These are phyloP conservation scores for Pica pica DNA, from an alignment of 2,113 vertebrate genomes.

Conservation along the genomic window DNA sequence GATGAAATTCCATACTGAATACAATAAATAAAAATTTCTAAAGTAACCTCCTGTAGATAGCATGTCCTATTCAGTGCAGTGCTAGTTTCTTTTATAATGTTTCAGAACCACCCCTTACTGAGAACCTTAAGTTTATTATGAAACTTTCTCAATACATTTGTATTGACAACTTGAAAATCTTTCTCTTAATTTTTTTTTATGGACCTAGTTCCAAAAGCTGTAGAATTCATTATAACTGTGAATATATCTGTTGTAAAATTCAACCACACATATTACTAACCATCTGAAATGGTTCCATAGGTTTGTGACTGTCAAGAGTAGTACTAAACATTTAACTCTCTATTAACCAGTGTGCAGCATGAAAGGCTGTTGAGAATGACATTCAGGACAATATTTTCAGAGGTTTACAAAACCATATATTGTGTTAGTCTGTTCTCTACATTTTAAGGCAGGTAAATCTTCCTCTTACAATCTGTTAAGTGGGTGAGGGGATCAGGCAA, in stretches of 20 bases:
- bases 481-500: neutral
- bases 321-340: neutral
- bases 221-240: neutral
- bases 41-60: neutral
- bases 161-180: neutral
- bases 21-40: neutral
- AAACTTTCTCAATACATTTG: neutral
- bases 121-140: neutral
- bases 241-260: neutral
- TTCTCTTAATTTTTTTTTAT: neutral
- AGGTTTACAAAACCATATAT: neutral
- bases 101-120: neutral
- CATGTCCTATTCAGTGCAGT: neutral
- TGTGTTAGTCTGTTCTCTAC: neutral
- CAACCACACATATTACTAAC: neutral
- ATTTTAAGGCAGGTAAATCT: neutral
- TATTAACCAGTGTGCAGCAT: neutral
- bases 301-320: neutral
- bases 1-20: neutral
- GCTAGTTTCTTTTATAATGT: neutral
- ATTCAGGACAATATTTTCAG: neutral
- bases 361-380: neutral
- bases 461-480: neutral
- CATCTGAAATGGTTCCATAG: neutral
- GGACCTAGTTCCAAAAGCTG: neutral